These are phyloP conservation scores for Botia kubotai DNA, from an alignment of 2,797 vertebrate species.

Conservation along the genomic window DNA sequence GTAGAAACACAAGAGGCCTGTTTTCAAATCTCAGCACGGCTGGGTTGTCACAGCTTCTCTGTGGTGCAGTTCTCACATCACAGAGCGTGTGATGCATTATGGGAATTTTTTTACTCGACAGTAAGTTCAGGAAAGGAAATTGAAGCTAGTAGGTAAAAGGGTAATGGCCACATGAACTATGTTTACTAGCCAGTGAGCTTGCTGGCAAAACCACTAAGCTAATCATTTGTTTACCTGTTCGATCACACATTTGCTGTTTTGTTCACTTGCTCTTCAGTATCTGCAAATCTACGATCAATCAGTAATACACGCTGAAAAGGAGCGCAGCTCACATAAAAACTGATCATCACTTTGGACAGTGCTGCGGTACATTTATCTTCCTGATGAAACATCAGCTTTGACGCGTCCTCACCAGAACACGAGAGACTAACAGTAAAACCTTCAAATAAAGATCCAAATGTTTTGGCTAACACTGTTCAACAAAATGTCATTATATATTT, in stretches of 20 bases:
- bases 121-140: constrained; percentile 6
- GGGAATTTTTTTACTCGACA: background rate
- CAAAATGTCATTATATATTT: constrained; percentile 28
- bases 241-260: background rate
- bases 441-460: background rate
- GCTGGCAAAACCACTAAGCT: background rate
- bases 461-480: constrained; percentile 9
- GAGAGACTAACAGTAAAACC: background rate
- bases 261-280: background rate
- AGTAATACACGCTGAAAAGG: background rate
- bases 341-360: background rate
- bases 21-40: constrained; percentile 29
- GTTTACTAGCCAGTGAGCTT: constrained; percentile 1
- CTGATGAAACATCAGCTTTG: background rate
- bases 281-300: background rate
- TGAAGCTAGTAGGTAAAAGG: background rate
- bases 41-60: constrained; percentile 19
- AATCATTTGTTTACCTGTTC: constrained; percentile 9
- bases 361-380: background rate
- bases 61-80: background rate
- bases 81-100: constrained; percentile 10
- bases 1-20: constrained; percentile 44
- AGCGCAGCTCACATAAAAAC: background rate
- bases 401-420: background rate
- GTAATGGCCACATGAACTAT: background rate